Evolutionary conservation across 2,888 invertebrate species (phyloP).

Genomic region (Athripsodes cinereus): DNA sequence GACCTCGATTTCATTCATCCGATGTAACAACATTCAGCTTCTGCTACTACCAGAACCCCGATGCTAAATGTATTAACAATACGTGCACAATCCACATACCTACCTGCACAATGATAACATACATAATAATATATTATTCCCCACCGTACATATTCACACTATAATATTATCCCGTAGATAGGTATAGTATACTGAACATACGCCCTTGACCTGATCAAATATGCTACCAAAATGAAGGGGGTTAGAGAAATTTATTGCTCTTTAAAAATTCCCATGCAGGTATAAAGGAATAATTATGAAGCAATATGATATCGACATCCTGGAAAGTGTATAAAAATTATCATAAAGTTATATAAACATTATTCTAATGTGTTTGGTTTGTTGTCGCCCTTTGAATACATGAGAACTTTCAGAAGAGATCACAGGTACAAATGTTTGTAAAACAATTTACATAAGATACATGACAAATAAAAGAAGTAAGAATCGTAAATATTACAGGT

Average conservation of each 20-base stretch:
- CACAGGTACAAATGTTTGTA: no score
- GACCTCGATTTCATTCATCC: conserved; percentile 25
- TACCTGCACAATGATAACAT: not conserved
- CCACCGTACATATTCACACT: no score
- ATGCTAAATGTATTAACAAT: not conserved
- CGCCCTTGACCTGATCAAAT: conserved; percentile 23
- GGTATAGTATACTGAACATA: no score
- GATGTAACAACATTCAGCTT: not conserved
- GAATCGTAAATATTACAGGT: no score
- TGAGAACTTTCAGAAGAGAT: no score
- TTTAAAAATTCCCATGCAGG: conserved; percentile 21
- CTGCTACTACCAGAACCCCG: no score
- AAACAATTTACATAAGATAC: no score
- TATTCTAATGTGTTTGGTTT: no score
- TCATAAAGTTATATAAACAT: no score
- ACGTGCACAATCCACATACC: not conserved
- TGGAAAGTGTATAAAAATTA: conserved; percentile 1
- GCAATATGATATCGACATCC: conserved; percentile 17
- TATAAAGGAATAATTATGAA: conserved; percentile 4
- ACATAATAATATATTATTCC: conserved; percentile 2
- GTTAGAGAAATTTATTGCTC: conserved; percentile 1
- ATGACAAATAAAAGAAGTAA: no score
- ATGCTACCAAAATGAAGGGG: not conserved
- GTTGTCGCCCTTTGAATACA: no score
- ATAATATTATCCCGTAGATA: no score